A percentile compares a stretch with the other conserved stretches of the same genome.
Conservation (phyloP, 2,888 invertebrate genomes). For the Drosophila parthenogenetica region DNA sequence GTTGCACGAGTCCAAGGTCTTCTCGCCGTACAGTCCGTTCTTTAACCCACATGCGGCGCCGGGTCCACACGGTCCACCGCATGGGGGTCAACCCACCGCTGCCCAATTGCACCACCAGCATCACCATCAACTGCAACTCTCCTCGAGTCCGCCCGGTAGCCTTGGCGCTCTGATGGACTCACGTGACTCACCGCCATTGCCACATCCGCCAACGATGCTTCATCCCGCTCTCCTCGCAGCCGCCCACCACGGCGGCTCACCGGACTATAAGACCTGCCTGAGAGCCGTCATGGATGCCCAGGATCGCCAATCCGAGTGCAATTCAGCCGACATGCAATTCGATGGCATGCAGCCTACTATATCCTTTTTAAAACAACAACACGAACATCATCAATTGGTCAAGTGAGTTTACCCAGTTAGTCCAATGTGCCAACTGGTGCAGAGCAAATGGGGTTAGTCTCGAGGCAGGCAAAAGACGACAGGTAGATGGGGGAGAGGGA, state of each 20-base stretch:
- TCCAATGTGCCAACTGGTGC: conserved; percentile 41
- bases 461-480: neutral
- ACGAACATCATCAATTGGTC: conserved; percentile 59
- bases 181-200: conserved; percentile 93
- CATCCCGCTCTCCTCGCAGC: conserved; percentile 94
- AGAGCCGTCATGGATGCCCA: conserved; percentile 92
- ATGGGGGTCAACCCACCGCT: conserved; percentile 84
- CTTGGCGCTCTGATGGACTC: conserved; percentile 88
- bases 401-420: conserved; percentile 67
- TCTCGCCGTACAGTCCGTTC: conserved; percentile 96
- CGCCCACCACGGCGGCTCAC: conserved; percentile 92
- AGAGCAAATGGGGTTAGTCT: conserved; percentile 29
- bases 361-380: conserved; percentile 92
- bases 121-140: conserved; percentile 82
- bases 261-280: conserved; percentile 90
- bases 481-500: neutral
- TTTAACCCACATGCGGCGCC: conserved; percentile 88
- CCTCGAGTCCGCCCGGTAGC: conserved; percentile 86
- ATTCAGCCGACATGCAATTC: conserved; percentile 94
- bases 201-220: conserved; percentile 93
- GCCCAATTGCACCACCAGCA: conserved; percentile 84
- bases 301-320: conserved; percentile 95
- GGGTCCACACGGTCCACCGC: conserved; percentile 85
- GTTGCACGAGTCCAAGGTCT: conserved; percentile 96
- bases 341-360: conserved; percentile 97